Evolutionary conservation across 2,888 invertebrate genomes (phyloP), one percentile per base, ranked within the genome.

Genomic region (Scaeva pyrastri): DNA sequence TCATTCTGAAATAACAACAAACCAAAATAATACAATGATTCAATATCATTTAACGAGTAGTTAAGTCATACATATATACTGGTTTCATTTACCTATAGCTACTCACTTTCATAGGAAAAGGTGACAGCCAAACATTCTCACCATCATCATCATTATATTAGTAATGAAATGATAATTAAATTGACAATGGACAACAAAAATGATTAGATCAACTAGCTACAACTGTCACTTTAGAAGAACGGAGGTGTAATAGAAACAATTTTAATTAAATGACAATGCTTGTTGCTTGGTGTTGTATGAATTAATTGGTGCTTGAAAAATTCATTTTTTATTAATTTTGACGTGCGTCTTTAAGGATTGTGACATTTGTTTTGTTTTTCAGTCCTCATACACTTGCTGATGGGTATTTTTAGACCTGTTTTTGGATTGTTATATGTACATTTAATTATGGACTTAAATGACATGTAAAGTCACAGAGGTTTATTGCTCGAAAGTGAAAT

Each of bases 401-500:
- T 52, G 16, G 19, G 14, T 41, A 52, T 23, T 73, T 43, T 11
- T 2, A 19, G 62, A 52, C 39, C n/a, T 12, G 52, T 55, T 64
- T 45, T 66, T 39, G 11, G 14, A 45, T 48, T 55, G 55, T 66
- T 21, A 56, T 16, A n/a, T n/a, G n/a, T n/a, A 55, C n/a, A 36
- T 55, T 64, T 21, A 56, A 55, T 43, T 21, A 31, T 31, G 8
- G n/a, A n/a, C n/a, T 66, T 26, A 16, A 26, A n/a, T 16, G 12
- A 10, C 16, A 66, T 26, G 16, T n/a, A 48, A 52, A 19, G 14
- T 14, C 10, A 41, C 52, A 41, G 19, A n/a, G 21, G 75, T 56
- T 75, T 31, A 66, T 56, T 39, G 52, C 50, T 55, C 41, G 36
- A 66, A 66, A 50, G 66, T 50, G 36, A 48, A 66, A 64, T 16